Base-by-base conservation (phyloP, 2,888 invertebrate genomes). In the Chrysolina oricalcia region DNA sequence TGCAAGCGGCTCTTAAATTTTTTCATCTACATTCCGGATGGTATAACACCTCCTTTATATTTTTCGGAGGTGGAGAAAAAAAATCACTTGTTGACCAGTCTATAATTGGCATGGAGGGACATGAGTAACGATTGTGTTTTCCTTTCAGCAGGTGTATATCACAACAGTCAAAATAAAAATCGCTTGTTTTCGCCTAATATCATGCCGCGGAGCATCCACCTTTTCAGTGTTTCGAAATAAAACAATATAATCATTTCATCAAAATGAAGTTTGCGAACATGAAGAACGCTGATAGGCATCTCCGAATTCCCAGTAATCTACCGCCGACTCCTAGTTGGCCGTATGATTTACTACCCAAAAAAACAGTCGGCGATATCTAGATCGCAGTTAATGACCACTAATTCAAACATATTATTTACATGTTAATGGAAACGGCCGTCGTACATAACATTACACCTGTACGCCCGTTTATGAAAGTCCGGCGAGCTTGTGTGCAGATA, bases 401-500 rank as follows among this genome's bases (percentile, higher is more conserved):
- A 76, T 74, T 72, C 65, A 74, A 73, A 69, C 72, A 59, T 50
- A 73, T 48, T 67, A 73, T 76, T 71, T 67, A 66, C 74, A 76
- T 76, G 74, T 69, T 74, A 64, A 71, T 76, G 66, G 64, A 63
- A 71, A 69, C 64, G 53, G 66, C 40, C 56, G 41, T 53, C 17
- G 67, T 75, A 70, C 70, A 76, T 68, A 70, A 73, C 71, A 69
- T 72, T 74, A 72, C 74, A 77, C 74, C 64, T 71, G 73, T 71
- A 70, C 63, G 48, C 40, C 62, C 65, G 50, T 73, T 53, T 64
- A 19, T 43, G 23, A 56, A 59, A 23, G 10, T n/a, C 15, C 3
- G 35, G 9, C n/a, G 59, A 23, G 15, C 43, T 43, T 23, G 46
- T 59, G 23, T 67, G 50, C 50, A 27, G 67, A 67, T 65, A 66